These are phyloP conservation scores for Myiotriccus ornatus DNA, from an alignment of 2,797 vertebrate species.

Conservation along the genomic window DNA sequence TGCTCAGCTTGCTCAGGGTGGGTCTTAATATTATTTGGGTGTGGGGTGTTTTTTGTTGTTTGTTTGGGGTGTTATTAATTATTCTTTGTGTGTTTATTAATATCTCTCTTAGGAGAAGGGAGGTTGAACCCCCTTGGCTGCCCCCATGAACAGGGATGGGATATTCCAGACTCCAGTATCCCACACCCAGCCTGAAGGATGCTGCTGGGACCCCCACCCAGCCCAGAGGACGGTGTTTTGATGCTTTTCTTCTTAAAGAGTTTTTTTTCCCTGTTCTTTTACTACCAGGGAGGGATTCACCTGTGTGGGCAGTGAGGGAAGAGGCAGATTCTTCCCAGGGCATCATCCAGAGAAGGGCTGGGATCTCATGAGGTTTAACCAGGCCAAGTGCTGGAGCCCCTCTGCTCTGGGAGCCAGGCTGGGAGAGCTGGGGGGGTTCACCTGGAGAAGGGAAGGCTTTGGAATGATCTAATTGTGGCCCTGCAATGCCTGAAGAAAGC, in stretches of 20 bases:
- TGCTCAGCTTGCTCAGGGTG: not conserved
- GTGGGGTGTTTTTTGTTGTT: not conserved
- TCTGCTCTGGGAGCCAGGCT: not conserved
- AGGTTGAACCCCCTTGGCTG: not conserved
- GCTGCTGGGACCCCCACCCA: not conserved
- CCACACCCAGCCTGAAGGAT: not conserved
- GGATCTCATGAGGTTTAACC: not conserved
- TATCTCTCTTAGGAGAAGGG: not conserved
- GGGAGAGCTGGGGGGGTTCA: not conserved
- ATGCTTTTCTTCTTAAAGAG: not conserved
- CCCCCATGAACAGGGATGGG: not conserved
- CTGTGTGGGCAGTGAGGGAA: rapidly evolving
- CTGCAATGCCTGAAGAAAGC: too few relatives aligned
- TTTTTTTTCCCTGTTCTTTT: not conserved
- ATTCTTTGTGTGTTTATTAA: not conserved
- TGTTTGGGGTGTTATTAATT: not conserved
- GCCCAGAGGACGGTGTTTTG: not conserved
- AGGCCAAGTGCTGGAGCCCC: not conserved
- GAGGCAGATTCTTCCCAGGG: not conserved
- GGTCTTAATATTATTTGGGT: not conserved
- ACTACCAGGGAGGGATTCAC: not conserved
- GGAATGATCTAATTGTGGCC: too few relatives aligned
- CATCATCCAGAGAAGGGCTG: not conserved
- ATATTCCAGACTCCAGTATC: rapidly evolving
- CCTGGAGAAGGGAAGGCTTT: too few relatives aligned